Base-by-base conservation (phyloP, 2,888 invertebrate genomes). In the Colostygia pectinataria region DNA sequence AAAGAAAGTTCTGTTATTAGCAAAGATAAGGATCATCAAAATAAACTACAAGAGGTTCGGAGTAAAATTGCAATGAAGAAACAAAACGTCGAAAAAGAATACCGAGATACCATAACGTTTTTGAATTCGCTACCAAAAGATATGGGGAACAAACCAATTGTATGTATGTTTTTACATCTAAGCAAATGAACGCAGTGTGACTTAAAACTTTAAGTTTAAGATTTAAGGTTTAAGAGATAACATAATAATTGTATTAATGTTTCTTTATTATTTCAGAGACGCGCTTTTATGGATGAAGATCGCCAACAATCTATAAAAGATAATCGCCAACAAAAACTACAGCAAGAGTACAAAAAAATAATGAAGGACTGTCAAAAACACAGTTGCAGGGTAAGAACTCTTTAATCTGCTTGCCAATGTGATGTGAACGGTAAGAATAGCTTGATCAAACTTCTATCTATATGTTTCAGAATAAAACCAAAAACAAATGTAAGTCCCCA, bases 71-170 rank as follows among this genome's bases (percentile, higher is more conserved):
- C 89, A 6, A 65, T 85, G 61, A 75, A 96, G 55, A 95, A 95
- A 76, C 91, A 98, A 61, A 91, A 95, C 69, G 79, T 89, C 32
- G 88, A 90, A 45, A 88, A 85, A 47, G 90, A 91, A 57, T 89
- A 86, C 55, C 77, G 72, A 46, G 87, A 89, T 43, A 89, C 89
- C 25, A 75, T 89, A 53, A 73, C 79, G 4, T 89, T 89, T 64
- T 66, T 90, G 34, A 87, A 82, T 52, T 74, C 80, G 6, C 53
- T 90, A 23, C 79, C 87, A 1, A 89, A 80, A 55, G 77, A 80
- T 34, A 80, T 66, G 29, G 55, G 63, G 24, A 61, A 50, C 27
- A 80, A 70, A 59, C 68, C 80, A 41, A 68, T 76, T 61, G 90
- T 90, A 69, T 69, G 81, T 81, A 55, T 9, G 5, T 28, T 33